Conservation (phyloP, 2,888 invertebrate genomes). For the Eupeodes latifasciatus region DNA sequence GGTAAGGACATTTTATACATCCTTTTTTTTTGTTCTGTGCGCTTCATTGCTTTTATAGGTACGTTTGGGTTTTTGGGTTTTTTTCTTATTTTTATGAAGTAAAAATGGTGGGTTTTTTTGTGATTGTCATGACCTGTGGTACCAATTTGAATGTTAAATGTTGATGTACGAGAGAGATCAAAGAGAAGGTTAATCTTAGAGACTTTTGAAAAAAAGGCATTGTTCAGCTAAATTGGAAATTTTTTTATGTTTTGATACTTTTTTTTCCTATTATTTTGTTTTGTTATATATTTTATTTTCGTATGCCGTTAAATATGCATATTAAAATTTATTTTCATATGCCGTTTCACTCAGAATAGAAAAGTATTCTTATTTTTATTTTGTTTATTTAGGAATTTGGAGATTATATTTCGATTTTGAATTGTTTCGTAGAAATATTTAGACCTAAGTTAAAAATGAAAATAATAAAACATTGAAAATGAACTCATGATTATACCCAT, state of each 20-base stretch:
- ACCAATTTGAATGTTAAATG: constrained; percentile 62
- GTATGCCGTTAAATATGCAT: background rate
- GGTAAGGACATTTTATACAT: background rate
- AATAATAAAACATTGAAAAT: no score
- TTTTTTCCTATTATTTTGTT: no score
- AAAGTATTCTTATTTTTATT: background rate
- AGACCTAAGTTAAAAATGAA: no score
- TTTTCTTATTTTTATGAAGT: background rate
- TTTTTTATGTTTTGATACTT: background rate
- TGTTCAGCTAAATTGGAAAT: constrained; percentile 6
- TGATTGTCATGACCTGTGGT: constrained; percentile 68
- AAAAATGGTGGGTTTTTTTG: constrained; percentile 3
- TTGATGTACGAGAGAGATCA: constrained; percentile 61
- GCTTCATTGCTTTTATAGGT: constrained; percentile 38
- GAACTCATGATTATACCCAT: no score
- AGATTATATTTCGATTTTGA: no score
- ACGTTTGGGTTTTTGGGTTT: background rate
- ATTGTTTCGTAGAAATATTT: no score
- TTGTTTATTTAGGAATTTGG: no score
- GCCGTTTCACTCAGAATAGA: background rate
- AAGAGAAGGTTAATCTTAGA: constrained; percentile 56
- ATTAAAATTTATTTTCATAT: background rate
- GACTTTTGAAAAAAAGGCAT: constrained; percentile 15
- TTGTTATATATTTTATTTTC: no score
- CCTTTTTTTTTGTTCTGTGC: background rate